Base-by-base conservation (phyloP, 2,888 invertebrate genomes). In the Antheraea assamensis region DNA sequence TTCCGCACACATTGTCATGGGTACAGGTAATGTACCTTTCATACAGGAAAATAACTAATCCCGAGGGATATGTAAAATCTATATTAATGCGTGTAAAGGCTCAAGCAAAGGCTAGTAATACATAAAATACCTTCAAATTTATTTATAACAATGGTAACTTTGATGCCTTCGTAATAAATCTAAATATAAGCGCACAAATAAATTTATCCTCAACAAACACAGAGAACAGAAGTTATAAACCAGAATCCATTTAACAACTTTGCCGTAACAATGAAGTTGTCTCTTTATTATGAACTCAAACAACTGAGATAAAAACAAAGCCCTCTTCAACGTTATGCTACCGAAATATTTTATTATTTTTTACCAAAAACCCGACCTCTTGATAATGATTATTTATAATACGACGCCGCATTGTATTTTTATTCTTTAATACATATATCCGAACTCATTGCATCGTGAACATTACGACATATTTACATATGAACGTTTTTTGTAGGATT, bases 181-280 rank as follows among this genome's bases (percentile, higher is more conserved):
- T 24, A 61, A 61, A 61, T 61, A 61, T 58, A 61, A 61, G 27
- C 27, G 4, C 17, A 27, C 61, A 15, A 68, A 72, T 72, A 31
- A 75, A 68, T 55, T 35, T 68, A 72, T 68, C 72, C 52, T 68
- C 24, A 13, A 72, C 68, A 72, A 72, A 35, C 35, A 31, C 73
- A 17, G 49, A 64, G 30, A 64, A 68, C 72, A 72, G 35, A 68
- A 49, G 72, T 68, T 52, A 66, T 31, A 49, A 68, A 52, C 72
- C 72, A 64, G 52, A 35, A 66, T 68, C 68, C 52, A 52, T 68
- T 66, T 68, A 72, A 42, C 35, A 27, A 66, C 66, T 72, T 47
- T 31, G 49, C 49, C n/a, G 68, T 64, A 64, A 72, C 52, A 68
- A 68, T 35, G 31, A 24, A 68, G 68, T 68, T 49, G 66, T 72